Evolutionary conservation across 30 jellyfish, hydroid and myxozoan genomes (phyloP).

Genomic region (Cassiopea xamachana): DNA sequence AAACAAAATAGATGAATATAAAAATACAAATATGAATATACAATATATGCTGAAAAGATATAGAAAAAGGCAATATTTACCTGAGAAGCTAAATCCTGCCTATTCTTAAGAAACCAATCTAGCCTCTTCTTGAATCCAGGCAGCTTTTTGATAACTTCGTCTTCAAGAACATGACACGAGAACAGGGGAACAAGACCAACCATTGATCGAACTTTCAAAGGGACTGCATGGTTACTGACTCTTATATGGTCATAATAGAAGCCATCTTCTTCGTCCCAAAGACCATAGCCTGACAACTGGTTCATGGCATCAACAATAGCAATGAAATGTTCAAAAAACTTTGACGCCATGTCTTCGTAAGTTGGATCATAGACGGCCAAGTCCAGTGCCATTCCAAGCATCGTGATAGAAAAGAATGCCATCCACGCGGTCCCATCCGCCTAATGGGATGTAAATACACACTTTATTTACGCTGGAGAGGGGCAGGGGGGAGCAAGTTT

Average conservation of each 20-base stretch:
- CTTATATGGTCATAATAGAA: constrained; percentile 87
- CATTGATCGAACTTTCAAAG: constrained; percentile 89
- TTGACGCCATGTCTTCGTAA: constrained; percentile 97
- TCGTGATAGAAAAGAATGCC: constrained; percentile 84
- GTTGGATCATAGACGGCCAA: constrained; percentile 83
- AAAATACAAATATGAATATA: too few relatives aligned
- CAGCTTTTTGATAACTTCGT: constrained; percentile 85
- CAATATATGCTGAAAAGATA: too few relatives aligned
- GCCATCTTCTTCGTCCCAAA: constrained; percentile 96
- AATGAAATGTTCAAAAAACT: constrained; percentile 92
- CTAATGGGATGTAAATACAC: constrained; percentile 17
- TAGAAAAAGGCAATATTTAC: constrained; percentile 14
- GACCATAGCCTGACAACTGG: constrained; percentile 83
- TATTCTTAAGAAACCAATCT: constrained; percentile 86
- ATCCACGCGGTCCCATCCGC: constrained; percentile 99
- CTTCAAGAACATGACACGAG: constrained; percentile 89
- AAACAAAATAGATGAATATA: too few relatives aligned
- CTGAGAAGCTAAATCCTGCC: constrained; percentile 85
- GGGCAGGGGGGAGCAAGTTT: too few relatives aligned
- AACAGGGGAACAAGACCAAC: constrained; percentile 94
- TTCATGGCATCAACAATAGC: constrained; percentile 92
- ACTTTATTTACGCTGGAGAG: too few relatives aligned
- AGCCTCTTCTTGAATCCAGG: constrained; percentile 95
- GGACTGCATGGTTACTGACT: constrained; percentile 53
- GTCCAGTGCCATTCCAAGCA: constrained; percentile 87